A percentile compares a stretch with the other conserved stretches of the same genome.
phyloP scores from a whole-genome alignment of 2,888 invertebrate genomes.

The Trachelus stipa region DNA sequence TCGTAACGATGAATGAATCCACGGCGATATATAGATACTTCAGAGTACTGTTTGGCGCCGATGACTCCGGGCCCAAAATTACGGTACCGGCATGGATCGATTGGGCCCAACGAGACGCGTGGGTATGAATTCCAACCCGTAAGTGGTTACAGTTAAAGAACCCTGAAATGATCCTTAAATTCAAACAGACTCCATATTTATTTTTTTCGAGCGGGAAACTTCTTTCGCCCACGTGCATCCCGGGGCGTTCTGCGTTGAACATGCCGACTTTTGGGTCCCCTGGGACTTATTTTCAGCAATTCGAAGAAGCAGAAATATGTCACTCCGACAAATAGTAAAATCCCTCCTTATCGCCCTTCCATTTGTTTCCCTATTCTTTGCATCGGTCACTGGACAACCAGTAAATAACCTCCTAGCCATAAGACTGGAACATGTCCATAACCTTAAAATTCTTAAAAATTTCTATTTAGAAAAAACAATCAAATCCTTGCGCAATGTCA shows the following conservation, averaged over 20 bases:
- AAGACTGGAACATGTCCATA: background rate
- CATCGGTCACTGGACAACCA: background rate
- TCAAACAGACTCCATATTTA: background rate
- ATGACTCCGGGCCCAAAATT: background rate
- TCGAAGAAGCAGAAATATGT: background rate
- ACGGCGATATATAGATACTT: background rate
- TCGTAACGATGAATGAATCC: background rate
- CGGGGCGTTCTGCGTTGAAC: background rate
- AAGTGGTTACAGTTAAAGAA: background rate
- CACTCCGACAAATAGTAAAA: background rate
- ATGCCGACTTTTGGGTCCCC: background rate
- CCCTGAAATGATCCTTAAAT: background rate
- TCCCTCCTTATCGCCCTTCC: background rate
- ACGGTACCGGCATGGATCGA: background rate
- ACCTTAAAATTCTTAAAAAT: background rate
- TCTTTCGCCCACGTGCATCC: background rate
- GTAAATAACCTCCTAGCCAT: background rate
- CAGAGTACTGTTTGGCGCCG: background rate
- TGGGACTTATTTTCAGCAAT: background rate
- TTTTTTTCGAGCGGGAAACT: background rate
- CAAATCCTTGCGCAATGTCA: background rate
- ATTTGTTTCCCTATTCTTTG: background rate
- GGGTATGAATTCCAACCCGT: background rate
- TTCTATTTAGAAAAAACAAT: background rate
- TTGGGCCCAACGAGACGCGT: background rate